Conservation (phyloP, 64 coral and sea anemone genomes). For the Anthopleura sola region DNA sequence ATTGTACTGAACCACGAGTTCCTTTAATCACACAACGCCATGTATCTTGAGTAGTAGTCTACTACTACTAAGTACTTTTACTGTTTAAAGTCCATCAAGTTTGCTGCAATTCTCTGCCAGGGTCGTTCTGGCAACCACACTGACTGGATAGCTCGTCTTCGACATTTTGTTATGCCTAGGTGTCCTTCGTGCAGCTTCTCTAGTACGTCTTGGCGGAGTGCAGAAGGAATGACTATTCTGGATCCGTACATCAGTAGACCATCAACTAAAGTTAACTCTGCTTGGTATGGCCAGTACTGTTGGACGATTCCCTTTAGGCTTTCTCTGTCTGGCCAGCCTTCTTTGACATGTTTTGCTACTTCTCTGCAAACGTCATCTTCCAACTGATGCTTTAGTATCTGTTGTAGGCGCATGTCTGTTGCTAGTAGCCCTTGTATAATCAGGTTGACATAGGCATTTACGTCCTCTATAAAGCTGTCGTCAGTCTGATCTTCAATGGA, state of each 20-base stretch:
- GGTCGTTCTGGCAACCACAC: slow-evolving; percentile 25
- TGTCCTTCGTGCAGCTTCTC: slow-evolving; percentile 42
- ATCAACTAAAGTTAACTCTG: slow-evolving; percentile 22
- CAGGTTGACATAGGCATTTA: background rate
- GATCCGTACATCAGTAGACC: slow-evolving; percentile 42
- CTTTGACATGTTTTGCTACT: background rate
- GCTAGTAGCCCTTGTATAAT: slow-evolving; percentile 19
- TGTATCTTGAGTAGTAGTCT: slow-evolving; percentile 45
- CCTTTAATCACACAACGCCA: no score
- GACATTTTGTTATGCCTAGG: slow-evolving; percentile 38
- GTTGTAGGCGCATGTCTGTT: background rate
- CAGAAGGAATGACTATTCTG: slow-evolving; percentile 7
- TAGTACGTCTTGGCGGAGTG: slow-evolving; percentile 10
- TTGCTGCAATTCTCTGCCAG: slow-evolving; percentile 34
- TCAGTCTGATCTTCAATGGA: background rate
- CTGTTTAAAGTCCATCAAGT: slow-evolving; percentile 15
- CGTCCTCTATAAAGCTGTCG: slow-evolving; percentile 1
- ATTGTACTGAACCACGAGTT: no score
- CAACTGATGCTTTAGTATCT: slow-evolving; percentile 34
- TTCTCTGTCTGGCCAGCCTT: slow-evolving; percentile 41
- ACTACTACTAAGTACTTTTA: slow-evolving; percentile 36
- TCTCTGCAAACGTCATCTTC: slow-evolving; percentile 44
- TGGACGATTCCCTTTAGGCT: slow-evolving; percentile 21
- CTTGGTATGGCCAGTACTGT: slow-evolving; percentile 26
- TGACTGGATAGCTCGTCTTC: slow-evolving; percentile 4